phyloP scores from a whole-genome alignment of 1,140 invertebrate genomes.

The Xylocopa sonorina region DNA sequence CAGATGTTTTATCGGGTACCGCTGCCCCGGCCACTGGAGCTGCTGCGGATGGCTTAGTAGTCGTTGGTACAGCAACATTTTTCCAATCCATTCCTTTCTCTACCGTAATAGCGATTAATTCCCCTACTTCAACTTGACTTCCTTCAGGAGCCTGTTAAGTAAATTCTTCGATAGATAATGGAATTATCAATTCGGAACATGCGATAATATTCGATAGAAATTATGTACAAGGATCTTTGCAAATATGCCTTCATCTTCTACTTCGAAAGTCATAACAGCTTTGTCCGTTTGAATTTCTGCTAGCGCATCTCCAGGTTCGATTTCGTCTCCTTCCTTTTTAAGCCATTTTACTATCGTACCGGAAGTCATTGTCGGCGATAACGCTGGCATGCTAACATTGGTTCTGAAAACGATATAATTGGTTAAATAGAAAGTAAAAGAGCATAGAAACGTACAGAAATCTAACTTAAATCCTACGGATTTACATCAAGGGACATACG shows the following conservation, averaged over 20 bases:
- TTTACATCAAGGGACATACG: too few relatives aligned
- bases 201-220: conserved; percentile 14
- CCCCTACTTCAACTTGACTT: conserved; percentile 91
- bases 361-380: conserved; percentile 99
- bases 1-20: conserved; percentile 68
- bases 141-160: conserved; percentile 86
- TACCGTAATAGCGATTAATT: conserved; percentile 93
- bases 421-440: not conserved
- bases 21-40: conserved; percentile 54
- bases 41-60: conserved; percentile 75
- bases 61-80: conserved; percentile 73
- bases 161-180: conserved; percentile 5
- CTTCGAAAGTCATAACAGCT: conserved; percentile 99
- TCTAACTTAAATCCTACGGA: too few relatives aligned
- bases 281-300: conserved; percentile 99
- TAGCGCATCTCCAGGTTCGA: conserved; percentile 91
- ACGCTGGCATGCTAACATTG: conserved; percentile 88
- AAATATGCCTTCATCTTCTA: conserved; percentile 97
- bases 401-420: conserved; percentile 61
- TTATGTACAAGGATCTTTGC: conserved; percentile 90
- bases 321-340: conserved; percentile 96
- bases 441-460: too few relatives aligned
- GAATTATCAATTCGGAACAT: not conserved
- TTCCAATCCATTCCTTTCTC: conserved; percentile 84
- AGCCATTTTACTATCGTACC: conserved; percentile 98